Conservation (phyloP, 2,797 vertebrate genomes). For the Betta splendens region DNA sequence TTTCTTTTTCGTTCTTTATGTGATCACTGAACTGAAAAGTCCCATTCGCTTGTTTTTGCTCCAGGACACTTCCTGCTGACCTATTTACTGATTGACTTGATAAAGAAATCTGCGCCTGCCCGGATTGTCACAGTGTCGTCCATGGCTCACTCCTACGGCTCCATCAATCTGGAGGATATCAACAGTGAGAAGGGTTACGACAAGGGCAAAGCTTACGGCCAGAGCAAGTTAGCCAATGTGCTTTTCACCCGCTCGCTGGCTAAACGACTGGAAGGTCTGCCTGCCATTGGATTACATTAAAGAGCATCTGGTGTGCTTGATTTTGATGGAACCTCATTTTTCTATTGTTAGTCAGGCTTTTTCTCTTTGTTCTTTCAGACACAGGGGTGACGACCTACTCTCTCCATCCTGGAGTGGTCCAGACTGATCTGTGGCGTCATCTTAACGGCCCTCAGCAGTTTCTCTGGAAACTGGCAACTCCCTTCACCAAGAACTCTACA, state of each 20-base stretch:
- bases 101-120: slow-evolving; percentile 82
- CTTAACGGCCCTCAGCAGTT: slow-evolving; percentile 69
- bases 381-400: slow-evolving; percentile 85
- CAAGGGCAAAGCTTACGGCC: slow-evolving; percentile 83
- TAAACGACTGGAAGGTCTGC: slow-evolving; percentile 85
- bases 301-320: too few species aligned
- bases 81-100: slow-evolving; percentile 78
- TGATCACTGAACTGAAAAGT: too few species aligned
- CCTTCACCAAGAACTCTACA: slow-evolving; percentile 84
- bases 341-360: not conserved
- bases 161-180: slow-evolving; percentile 89
- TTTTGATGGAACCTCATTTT: too few species aligned
- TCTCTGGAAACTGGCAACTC: slow-evolving; percentile 70
- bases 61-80: slow-evolving; percentile 94
- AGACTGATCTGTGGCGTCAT: slow-evolving; percentile 85
- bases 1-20: not conserved
- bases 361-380: slow-evolving; percentile 65
- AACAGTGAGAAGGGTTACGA: slow-evolving; percentile 89
- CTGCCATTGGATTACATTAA: not conserved
- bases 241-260: slow-evolving; percentile 89
- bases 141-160: slow-evolving; percentile 83
- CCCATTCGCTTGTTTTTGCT: not conserved
- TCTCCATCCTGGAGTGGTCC: slow-evolving; percentile 89
- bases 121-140: slow-evolving; percentile 89
- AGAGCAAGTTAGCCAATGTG: slow-evolving; percentile 93